A percentile compares a stretch with the other conserved stretches of the same genome.
Conservation (phyloP, 2,113 vertebrate species). For the Podocnemis expansa region DNA sequence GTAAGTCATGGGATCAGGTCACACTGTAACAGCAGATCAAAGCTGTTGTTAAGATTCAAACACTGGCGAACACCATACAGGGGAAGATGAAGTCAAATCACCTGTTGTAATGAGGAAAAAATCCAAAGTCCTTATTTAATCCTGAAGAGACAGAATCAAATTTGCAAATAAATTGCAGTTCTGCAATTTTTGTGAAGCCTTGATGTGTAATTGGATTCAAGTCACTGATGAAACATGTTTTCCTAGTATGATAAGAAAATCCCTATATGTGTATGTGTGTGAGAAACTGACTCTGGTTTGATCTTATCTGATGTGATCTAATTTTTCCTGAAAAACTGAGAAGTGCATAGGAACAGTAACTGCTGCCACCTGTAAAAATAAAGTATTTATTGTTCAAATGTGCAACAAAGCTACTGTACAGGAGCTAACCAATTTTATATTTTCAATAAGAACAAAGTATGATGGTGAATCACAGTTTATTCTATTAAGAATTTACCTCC, state of each 20-base stretch:
- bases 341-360: conserved; percentile 2
- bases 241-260: neutral
- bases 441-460: neutral
- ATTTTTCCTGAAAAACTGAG: conserved; percentile 4
- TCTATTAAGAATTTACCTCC: neutral
- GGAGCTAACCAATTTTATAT: neutral
- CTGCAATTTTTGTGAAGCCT: too few species aligned
- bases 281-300: neutral
- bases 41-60: too few species aligned
- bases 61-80: too few species aligned
- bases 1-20: too few species aligned
- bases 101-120: too few species aligned
- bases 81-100: too few species aligned
- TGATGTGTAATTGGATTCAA: neutral
- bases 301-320: conserved; percentile 17
- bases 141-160: too few species aligned
- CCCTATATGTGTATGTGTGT: too few species aligned
- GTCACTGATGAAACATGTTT: neutral
- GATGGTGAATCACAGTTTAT: neutral
- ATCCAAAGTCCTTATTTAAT: too few species aligned
- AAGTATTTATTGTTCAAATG: neutral
- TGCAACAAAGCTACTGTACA: neutral
- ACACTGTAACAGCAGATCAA: too few species aligned
- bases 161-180: too few species aligned
- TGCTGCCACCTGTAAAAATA: neutral